These are phyloP conservation scores for Mionectes olivaceus DNA, from an alignment of 2,797 vertebrate genomes.

Conservation along the genomic window DNA sequence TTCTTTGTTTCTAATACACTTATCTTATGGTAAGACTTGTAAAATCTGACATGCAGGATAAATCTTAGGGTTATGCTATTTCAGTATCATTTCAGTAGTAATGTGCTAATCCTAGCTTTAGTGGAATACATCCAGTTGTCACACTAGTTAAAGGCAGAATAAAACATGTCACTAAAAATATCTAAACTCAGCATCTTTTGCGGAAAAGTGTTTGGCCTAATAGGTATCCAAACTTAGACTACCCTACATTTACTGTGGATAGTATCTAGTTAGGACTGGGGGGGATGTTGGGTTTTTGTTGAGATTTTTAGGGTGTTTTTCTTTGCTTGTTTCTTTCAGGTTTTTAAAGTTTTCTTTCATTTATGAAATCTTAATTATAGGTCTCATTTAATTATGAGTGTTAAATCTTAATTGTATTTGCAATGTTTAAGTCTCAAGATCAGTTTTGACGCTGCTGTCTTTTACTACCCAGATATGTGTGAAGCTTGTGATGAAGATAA, in stretches of 20 bases:
- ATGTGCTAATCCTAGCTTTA: rapidly evolving
- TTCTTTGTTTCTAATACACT: background rate
- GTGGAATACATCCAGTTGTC: background rate
- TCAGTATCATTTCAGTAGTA: background rate
- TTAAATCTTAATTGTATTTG: background rate
- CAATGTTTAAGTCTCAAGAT: background rate
- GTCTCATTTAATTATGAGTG: background rate
- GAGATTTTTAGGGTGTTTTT: background rate
- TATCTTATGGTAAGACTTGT: background rate
- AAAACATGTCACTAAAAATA: background rate
- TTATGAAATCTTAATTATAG: background rate
- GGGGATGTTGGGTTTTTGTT: background rate
- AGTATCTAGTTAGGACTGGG: background rate
- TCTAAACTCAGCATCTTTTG: background rate
- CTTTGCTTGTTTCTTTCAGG: rapidly evolving
- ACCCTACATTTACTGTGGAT: background rate
- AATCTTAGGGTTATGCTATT: background rate
- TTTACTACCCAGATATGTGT: background rate
- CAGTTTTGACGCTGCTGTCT: background rate
- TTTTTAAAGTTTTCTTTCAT: background rate
- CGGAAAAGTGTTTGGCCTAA: background rate
- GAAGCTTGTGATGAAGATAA: background rate
- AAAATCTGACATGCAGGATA: background rate
- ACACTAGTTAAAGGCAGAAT: background rate
- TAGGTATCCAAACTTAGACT: background rate